Evolutionary conservation across 2,888 invertebrate genomes (phyloP).

Genomic region (Chrysina gloriosa): DNA sequence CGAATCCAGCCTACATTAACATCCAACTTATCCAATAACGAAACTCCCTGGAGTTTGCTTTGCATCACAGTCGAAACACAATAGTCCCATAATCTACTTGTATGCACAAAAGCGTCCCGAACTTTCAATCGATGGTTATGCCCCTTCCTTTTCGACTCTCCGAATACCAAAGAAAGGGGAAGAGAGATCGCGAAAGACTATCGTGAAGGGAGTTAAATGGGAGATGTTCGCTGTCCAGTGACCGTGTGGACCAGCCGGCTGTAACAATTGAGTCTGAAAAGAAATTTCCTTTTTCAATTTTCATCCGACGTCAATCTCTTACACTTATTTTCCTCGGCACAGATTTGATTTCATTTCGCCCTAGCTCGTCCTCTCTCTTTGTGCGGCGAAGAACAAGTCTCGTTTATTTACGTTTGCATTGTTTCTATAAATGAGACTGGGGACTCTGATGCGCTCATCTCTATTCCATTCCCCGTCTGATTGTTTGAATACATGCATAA

Average conservation of each 20-base stretch:
- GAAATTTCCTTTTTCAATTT: constrained; percentile 69
- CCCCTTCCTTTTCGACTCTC: background rate
- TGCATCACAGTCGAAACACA: constrained; percentile 57
- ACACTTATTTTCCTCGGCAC: constrained; percentile 66
- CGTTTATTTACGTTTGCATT: constrained; percentile 62
- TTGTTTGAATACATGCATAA: background rate
- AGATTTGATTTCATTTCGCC: constrained; percentile 65
- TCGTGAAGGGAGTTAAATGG: constrained; percentile 34
- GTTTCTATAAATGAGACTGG: constrained; percentile 63
- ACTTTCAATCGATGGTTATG: constrained; percentile 9
- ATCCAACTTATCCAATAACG: constrained; percentile 58
- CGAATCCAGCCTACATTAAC: constrained; percentile 53
- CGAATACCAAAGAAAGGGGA: background rate
- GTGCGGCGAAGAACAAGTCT: constrained; percentile 36
- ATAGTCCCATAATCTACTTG: constrained; percentile 59
- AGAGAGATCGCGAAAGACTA: background rate
- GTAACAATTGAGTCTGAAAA: constrained; percentile 67
- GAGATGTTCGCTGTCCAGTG: constrained; percentile 54
- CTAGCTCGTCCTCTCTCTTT: constrained; percentile 55
- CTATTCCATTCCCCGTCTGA: background rate
- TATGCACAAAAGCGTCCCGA: constrained; percentile 50
- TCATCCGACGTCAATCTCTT: constrained; percentile 65
- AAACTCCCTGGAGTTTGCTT: constrained; percentile 57
- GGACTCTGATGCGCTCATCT: constrained; percentile 48
- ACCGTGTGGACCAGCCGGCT: constrained; percentile 60